Base-by-base conservation (phyloP, 2,113 vertebrate species). In the Emydura subglobosa region DNA sequence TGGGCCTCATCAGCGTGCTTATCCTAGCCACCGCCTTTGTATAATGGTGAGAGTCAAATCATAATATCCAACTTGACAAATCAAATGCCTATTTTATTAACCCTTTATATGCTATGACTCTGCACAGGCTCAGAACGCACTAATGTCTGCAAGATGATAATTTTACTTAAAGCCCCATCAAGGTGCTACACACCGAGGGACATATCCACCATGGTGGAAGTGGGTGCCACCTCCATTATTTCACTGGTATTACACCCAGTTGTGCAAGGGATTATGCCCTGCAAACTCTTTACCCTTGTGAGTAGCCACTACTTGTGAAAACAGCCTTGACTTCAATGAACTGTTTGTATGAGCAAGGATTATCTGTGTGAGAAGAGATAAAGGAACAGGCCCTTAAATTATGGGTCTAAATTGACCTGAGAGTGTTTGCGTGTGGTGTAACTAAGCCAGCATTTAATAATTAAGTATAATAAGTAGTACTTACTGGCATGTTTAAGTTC, bases 401-500 rank as follows among this genome's bases (percentile, higher is more conserved):
- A 59, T 96, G 78, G 42, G 16, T 87, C 91, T 93, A 82, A 94
- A 95, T 91, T 21, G 89, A 92, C 65, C 83, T 85, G 85, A 79
- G 87, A 94, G 54, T 24, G 54, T 81, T 95, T 42, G 65, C 91
- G 78, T 83, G 17, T 50, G 61, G 88, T 95, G 90, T 91, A 95
- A 96, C 72, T 50, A 95, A 47, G 91, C n/a, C 5, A 1, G 90
- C 78, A 87, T 44, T 91, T 89, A 83, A 57, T 90, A 87, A 94
- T 57, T 81, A 39, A 39, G 39, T 39, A 39, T 39, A 39, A 39
- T 39, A 39, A 96, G 87, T 54, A 92, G 85, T 90, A 72, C 89
- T 81, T 57, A 93, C 90, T 95, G 94, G 82, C 85, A 95, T 78
- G 44, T 87, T 44, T 54, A 86, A 96, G 83, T 92, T 85, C 53